Base-by-base conservation (phyloP, 2,113 vertebrate species). In the Tamias sibiricus region DNA sequence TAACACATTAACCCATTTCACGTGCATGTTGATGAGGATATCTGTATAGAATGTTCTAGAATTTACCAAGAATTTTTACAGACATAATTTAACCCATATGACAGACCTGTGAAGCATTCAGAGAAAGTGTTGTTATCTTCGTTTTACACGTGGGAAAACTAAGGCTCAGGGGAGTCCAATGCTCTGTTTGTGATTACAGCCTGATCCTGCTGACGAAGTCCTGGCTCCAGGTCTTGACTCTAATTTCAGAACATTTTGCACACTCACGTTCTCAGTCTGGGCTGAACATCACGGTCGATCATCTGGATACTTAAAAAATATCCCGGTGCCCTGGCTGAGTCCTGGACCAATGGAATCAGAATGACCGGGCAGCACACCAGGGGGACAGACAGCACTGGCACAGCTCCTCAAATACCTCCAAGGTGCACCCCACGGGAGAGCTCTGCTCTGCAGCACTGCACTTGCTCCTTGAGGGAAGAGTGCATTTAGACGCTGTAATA, bases 191-290 rank as follows among this genome's bases (percentile, higher is more conserved):
- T 44, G 14, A 26, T n/a, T 13, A 30, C 24, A n/a, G 28, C 16
- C 64, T 54, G 17, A 87, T n/a, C 1, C 44, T 84, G 82, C n/a
- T 26, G 37, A 91, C 4, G 0, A 6, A 75, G n/a, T 72, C 16
- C 22, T 68, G 32, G 19, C 8, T 8, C 32, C 42, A 64, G 37
- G 57, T 76, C 37, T 71, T 19, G 42, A 57, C 16, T 66, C 26
- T 17, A 44, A 19, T 87, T 92, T 90, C 74, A 87, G n/a, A 86
- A 89, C 35, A 59, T 75, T 75, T 84, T 92, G 28, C n/a, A 52
- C 40, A 94, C 49, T 19, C 4, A 1, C 62, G 13, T 93, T 89
- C 83, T 91, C 71, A 47, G 6, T 75, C 13, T 64, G 71, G 71
- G 40, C 28, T 62, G 3, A 35, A 57, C n/a, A 59, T 42, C 28